Conservation (phyloP, 2,113 vertebrate genomes). For the Phylloscopus whistleri region DNA sequence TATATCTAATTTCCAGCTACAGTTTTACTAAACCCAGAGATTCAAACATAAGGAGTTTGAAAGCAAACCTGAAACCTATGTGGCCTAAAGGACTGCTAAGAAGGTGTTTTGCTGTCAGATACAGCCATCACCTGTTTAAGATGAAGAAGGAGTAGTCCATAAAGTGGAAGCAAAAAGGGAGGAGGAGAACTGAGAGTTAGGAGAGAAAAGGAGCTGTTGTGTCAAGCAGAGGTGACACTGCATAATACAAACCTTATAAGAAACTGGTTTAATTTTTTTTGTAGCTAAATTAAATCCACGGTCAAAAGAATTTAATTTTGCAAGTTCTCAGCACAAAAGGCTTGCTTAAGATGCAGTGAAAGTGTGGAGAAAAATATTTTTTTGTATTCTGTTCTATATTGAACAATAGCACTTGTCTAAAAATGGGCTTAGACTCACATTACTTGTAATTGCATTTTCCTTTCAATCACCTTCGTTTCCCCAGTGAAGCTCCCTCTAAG, state of each 20-base stretch:
- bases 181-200: not conserved
- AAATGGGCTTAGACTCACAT: not conserved
- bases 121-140: not conserved
- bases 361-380: not conserved
- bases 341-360: not conserved
- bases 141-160: not conserved
- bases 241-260: not conserved
- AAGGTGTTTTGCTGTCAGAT: not conserved
- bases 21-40: not conserved
- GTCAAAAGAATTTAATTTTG: not conserved
- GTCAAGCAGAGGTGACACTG: not conserved
- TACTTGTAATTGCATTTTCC: not conserved
- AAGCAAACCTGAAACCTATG: not conserved
- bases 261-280: not conserved
- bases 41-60: not conserved
- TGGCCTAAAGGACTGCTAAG: not conserved
- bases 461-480: not conserved
- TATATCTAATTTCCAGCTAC: not conserved
- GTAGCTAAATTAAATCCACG: not conserved
- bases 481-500: not conserved
- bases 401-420: not conserved
- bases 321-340: not conserved
- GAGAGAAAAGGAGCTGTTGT: not conserved
- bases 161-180: not conserved
- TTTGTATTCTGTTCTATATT: not conserved